Evolutionary conservation across 2,888 invertebrate genomes (phyloP).

Genomic region (Himalopsyche japonica): DNA sequence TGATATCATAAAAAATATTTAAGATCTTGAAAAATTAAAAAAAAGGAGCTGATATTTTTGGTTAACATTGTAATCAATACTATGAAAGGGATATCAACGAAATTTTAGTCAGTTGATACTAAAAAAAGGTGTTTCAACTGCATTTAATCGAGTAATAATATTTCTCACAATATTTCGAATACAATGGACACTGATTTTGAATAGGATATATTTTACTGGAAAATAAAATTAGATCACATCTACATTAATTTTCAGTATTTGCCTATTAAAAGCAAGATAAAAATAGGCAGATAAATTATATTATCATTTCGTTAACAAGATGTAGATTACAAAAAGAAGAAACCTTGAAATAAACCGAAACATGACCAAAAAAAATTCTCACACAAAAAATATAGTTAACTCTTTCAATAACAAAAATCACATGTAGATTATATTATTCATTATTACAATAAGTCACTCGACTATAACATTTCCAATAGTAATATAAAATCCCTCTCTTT

Average conservation of each 20-base stretch:
- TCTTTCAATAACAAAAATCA: background rate
- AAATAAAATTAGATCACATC: background rate
- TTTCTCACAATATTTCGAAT: background rate
- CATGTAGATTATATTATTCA: background rate
- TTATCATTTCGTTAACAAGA: background rate
- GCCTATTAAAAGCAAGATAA: background rate
- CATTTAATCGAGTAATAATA: too few relatives aligned
- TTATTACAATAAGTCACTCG: conserved; percentile 4
- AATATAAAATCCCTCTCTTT: background rate
- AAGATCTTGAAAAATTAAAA: too few relatives aligned
- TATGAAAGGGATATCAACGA: too few relatives aligned
- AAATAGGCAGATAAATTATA: background rate
- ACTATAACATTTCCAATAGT: background rate
- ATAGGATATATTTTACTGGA: background rate
- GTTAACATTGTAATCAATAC: background rate
- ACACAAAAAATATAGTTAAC: background rate
- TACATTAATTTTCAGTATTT: background rate
- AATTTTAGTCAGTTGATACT: too few relatives aligned
- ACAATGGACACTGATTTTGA: conserved; percentile 24
- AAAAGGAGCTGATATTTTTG: background rate
- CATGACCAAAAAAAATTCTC: background rate
- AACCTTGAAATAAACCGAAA: background rate
- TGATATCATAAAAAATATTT: too few relatives aligned
- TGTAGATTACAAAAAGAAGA: background rate
- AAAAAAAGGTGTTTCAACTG: too few relatives aligned